Evolutionary conservation across 2,113 vertebrate genomes (phyloP).

Genomic region (Archocentrus centrarchus): DNA sequence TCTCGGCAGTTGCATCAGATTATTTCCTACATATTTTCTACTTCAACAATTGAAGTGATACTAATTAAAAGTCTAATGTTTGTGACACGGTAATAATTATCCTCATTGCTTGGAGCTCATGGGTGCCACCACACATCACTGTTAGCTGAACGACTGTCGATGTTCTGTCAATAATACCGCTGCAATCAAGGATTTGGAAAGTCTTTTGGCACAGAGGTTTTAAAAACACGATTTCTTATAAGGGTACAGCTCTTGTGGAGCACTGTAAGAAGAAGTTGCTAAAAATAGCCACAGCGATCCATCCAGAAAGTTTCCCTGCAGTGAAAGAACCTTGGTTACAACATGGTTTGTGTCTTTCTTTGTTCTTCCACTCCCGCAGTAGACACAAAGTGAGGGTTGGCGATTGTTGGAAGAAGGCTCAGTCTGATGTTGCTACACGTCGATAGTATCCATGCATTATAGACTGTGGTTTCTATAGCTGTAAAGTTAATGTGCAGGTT

Average conservation of each 20-base stretch:
- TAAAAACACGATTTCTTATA: conserved; percentile 38
- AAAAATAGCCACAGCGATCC: conserved; percentile 67
- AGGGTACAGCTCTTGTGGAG: conserved; percentile 37
- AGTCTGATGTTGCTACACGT: conserved; percentile 22
- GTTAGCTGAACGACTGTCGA: not conserved
- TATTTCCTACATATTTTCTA: not conserved
- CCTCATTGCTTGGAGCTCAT: not conserved
- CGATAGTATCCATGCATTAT: not conserved
- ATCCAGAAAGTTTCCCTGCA: conserved; percentile 59
- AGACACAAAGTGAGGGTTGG: conserved; percentile 15
- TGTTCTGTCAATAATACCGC: not conserved
- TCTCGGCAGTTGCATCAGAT: not conserved
- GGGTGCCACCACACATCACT: not conserved
- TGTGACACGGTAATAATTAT: not conserved
- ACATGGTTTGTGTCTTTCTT: conserved; percentile 47
- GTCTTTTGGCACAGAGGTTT: conserved; percentile 4
- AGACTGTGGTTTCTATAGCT: not conserved
- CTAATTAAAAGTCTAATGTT: not conserved
- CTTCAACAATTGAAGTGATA: not conserved
- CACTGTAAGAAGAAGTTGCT: conserved; percentile 48
- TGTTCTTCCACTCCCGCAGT: conserved; percentile 52
- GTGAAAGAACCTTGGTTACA: conserved; percentile 35
- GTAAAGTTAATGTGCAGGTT: not conserved
- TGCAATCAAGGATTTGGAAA: conserved; percentile 14
- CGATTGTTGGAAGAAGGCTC: conserved; percentile 16